Conservation (phyloP, 2,113 vertebrate genomes). For the Brachirus orientalis region DNA sequence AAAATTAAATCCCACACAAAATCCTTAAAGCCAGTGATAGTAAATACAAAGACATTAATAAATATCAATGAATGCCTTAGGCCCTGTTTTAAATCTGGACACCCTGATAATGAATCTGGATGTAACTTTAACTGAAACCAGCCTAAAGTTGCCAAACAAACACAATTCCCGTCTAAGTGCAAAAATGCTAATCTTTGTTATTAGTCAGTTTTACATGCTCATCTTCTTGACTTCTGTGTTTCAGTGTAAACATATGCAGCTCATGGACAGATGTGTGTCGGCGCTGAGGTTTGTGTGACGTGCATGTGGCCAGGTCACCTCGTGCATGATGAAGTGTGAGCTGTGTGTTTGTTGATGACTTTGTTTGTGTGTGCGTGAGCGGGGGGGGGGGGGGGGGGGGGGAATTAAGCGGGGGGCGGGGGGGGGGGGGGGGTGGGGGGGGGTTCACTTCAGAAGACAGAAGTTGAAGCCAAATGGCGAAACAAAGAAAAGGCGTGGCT, state of each 20-base stretch:
- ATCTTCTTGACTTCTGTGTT: background rate
- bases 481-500: slow-evolving; percentile 73
- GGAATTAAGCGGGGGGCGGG: slow-evolving; percentile 43
- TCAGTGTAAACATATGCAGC: slow-evolving; percentile 2
- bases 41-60: background rate
- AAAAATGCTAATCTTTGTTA: background rate
- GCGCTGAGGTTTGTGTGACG: slow-evolving; percentile 35
- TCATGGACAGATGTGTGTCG: slow-evolving; percentile 34
- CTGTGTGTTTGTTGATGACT: slow-evolving; percentile 1
- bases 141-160: background rate
- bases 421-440: slow-evolving; percentile 38
- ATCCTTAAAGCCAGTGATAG: background rate
- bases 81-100: slow-evolving; percentile 1
- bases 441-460: slow-evolving; percentile 63
- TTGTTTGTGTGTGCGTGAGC: background rate
- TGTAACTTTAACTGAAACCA: background rate
- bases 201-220: background rate
- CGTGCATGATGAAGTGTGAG: slow-evolving; percentile 30
- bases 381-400: slow-evolving; percentile 15
- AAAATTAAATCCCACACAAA: background rate
- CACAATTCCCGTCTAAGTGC: background rate
- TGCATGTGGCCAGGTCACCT: slow-evolving; percentile 44
- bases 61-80: background rate
- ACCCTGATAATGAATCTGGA: too few species aligned
- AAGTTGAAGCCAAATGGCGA: slow-evolving; percentile 76